A percentile compares a stretch with the other conserved stretches of the same genome.
Conservation (phyloP, 2,888 invertebrate genomes). For the Euplagia quadripunctaria region DNA sequence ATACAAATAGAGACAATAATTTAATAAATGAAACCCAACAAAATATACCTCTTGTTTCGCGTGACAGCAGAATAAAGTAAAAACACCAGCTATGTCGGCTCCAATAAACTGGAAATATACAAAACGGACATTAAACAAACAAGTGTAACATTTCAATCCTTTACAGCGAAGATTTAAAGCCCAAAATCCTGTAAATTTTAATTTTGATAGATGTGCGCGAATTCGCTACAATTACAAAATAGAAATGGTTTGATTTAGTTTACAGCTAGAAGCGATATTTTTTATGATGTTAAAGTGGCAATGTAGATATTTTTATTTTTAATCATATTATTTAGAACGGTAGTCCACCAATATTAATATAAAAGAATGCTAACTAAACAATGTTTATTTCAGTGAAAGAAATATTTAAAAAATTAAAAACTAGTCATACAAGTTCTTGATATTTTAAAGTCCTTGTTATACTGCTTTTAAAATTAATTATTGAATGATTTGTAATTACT, state of each 20-base stretch:
- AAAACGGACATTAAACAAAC: slow-evolving; percentile 54
- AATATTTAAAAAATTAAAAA: no score
- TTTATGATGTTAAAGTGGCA: no score
- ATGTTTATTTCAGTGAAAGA: no score
- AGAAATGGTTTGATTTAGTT: slow-evolving; percentile 48
- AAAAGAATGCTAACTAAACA: no score
- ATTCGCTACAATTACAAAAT: slow-evolving; percentile 72
- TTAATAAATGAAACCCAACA: slow-evolving; percentile 42
- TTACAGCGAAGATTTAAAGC: slow-evolving; percentile 65
- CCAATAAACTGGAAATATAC: slow-evolving; percentile 53
- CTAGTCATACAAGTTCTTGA: no score
- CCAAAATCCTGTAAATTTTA: slow-evolving; percentile 77
- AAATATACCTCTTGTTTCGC: slow-evolving; percentile 36
- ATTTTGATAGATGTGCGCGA: slow-evolving; percentile 78
- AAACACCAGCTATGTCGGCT: slow-evolving; percentile 49
- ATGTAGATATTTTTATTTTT: no score
- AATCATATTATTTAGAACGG: no score
- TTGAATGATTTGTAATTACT: no score
- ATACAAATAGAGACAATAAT: slow-evolving; percentile 27
- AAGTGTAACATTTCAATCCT: slow-evolving; percentile 68
- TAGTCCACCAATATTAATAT: no score
- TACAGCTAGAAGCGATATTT: slow-evolving; percentile 27
- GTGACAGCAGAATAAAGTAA: slow-evolving; percentile 55
- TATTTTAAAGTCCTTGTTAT: no score
- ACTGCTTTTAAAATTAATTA: no score